Percentiles rank a stretch among this genome's conserved stretches.
These are phyloP conservation scores for Steatornis caripensis DNA, from an alignment of 2,113 vertebrate genomes.

Conservation along the genomic window DNA sequence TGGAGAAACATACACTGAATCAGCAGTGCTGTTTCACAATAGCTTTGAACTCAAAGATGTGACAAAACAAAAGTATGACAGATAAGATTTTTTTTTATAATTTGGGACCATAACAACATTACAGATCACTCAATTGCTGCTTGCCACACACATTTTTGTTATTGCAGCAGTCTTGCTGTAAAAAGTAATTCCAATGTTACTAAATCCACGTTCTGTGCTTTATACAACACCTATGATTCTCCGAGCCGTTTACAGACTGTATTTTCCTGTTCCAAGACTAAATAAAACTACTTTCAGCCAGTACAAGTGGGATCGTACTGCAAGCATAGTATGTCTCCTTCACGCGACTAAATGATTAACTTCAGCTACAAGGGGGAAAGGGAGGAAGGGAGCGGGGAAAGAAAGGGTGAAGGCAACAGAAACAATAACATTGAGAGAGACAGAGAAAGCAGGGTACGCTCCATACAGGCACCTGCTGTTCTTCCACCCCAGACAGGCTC, in stretches of 20 bases:
- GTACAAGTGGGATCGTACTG: rapidly evolving
- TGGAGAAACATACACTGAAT: not conserved
- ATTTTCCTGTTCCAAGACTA: not conserved
- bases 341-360: not conserved
- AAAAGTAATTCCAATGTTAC: not conserved
- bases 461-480: not conserved
- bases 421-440: not conserved
- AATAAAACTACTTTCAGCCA: not conserved
- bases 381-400: rapidly evolving
- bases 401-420: not conserved
- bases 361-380: too few relatives aligned
- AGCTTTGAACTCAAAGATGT: not conserved
- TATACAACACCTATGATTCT: not conserved
- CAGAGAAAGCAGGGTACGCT: not conserved
- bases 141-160: not conserved
- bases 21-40: not conserved
- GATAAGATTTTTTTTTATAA: not conserved
- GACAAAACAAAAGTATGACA: not conserved
- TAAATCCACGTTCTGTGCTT: not conserved
- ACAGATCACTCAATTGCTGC: not conserved
- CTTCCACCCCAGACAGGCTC: not conserved
- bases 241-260: not conserved
- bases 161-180: not conserved
- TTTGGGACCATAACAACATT: not conserved
- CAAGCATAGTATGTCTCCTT: not conserved